These are phyloP conservation scores for Heliornis fulica DNA, from an alignment of 2,113 vertebrate genomes.

Conservation along the genomic window DNA sequence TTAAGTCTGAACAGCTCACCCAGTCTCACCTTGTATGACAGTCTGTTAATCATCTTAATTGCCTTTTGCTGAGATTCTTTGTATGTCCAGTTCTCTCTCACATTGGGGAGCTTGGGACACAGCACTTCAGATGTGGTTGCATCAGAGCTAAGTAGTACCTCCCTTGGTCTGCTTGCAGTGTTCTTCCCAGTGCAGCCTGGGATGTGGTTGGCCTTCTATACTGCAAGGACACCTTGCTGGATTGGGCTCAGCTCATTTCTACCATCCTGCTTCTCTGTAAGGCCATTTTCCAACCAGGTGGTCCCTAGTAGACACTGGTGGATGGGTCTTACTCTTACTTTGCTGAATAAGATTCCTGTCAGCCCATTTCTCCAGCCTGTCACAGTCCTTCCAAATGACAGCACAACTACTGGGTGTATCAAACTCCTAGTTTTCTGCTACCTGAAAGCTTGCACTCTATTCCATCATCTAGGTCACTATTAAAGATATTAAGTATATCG, in stretches of 20 bases:
- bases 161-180: fast-evolving
- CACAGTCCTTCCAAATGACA: background rate
- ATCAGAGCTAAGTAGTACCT: background rate
- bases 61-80: background rate
- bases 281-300: background rate
- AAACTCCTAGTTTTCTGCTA: background rate
- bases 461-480: background rate
- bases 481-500: background rate
- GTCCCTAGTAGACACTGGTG: background rate
- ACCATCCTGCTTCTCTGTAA: background rate
- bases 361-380: background rate
- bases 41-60: background rate
- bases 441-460: background rate
- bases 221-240: background rate
- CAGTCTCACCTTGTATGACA: background rate
- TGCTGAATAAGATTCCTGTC: background rate
- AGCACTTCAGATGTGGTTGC: background rate
- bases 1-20: background rate
- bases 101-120: background rate
- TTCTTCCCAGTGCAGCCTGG: background rate
- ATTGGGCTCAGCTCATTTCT: background rate
- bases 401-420: background rate
- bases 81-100: background rate
- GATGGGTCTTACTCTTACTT: background rate
- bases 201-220: background rate